phyloP scores from a whole-genome alignment of 2,797 vertebrate species.

The Neosilurus hyrtlii region DNA sequence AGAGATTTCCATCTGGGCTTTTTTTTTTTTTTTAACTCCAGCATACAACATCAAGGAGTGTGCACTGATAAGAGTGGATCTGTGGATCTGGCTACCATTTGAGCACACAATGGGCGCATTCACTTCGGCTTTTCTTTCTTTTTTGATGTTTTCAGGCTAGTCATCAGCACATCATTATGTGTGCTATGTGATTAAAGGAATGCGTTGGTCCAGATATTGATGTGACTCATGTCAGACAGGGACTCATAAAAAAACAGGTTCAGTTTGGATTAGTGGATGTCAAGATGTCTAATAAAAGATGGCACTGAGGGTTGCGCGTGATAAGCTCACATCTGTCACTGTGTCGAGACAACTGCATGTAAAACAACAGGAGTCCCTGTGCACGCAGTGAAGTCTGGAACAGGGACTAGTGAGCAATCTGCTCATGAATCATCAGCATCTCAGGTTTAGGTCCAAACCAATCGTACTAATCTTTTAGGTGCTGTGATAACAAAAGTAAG shows the following conservation, averaged over 20 bases:
- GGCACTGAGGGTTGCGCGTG: conserved; percentile 1
- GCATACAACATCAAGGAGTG: conserved; percentile 2
- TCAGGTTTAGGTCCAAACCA: not conserved
- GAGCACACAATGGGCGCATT: not conserved
- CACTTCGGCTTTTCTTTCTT: not conserved
- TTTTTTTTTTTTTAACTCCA: not conserved
- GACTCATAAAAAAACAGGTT: conserved; percentile 3
- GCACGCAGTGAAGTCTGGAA: not conserved
- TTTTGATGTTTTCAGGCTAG: not conserved
- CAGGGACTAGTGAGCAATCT: conserved; percentile 8
- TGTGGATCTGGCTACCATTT: conserved; percentile 6
- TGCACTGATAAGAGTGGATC: conserved; percentile 10
- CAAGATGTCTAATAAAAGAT: not conserved
- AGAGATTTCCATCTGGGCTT: conserved; percentile 13
- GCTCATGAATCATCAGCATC: not conserved
- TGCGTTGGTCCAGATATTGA: conserved; percentile 5
- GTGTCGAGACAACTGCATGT: not conserved
- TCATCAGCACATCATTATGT: not conserved
- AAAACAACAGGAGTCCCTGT: not conserved
- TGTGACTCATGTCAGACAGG: not conserved
- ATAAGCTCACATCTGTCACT: not conserved
- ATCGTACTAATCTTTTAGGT: not conserved
- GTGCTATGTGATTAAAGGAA: not conserved
- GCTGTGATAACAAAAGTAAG: too few relatives aligned
- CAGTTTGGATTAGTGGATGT: conserved; percentile 3